These are phyloP conservation scores for Rutpela maculata DNA, from an alignment of 2,888 invertebrate species.

Conservation along the genomic window DNA sequence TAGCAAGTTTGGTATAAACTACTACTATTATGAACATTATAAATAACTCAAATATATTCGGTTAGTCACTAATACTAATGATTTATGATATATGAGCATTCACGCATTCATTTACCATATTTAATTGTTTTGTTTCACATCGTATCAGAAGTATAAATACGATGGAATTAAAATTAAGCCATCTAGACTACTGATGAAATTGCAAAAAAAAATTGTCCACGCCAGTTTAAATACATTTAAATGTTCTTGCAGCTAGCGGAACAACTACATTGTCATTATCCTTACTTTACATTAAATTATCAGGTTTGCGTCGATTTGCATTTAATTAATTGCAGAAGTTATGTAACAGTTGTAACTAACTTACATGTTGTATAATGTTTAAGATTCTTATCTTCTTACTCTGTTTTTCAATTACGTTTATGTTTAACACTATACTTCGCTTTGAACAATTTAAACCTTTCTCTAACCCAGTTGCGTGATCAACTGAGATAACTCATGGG, in stretches of 20 bases:
- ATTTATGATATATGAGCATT: too few species aligned
- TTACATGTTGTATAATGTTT: conserved; percentile 5
- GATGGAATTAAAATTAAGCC: too few species aligned
- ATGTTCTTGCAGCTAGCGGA: not conserved
- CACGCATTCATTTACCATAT: too few species aligned
- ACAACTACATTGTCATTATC: not conserved
- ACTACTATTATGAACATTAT: not conserved
- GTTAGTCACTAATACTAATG: not conserved
- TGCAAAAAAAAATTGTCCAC: not conserved
- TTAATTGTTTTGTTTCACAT: too few species aligned
- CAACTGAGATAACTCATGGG: not conserved
- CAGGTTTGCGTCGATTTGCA: not conserved
- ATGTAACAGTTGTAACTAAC: not conserved
- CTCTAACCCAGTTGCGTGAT: not conserved
- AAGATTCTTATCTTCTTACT: not conserved
- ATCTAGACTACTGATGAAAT: too few species aligned
- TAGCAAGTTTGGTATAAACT: not conserved
- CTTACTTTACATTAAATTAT: not conserved
- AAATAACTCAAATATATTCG: not conserved
- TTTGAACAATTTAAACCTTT: not conserved
- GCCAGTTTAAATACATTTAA: not conserved
- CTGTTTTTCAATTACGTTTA: not conserved
- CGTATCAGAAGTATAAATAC: too few species aligned
- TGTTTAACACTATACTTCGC: not conserved
- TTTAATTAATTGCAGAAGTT: not conserved